Evolutionary conservation across 1,140 invertebrate genomes (phyloP).

Genomic region (Leptinotarsa undecemlineata): DNA sequence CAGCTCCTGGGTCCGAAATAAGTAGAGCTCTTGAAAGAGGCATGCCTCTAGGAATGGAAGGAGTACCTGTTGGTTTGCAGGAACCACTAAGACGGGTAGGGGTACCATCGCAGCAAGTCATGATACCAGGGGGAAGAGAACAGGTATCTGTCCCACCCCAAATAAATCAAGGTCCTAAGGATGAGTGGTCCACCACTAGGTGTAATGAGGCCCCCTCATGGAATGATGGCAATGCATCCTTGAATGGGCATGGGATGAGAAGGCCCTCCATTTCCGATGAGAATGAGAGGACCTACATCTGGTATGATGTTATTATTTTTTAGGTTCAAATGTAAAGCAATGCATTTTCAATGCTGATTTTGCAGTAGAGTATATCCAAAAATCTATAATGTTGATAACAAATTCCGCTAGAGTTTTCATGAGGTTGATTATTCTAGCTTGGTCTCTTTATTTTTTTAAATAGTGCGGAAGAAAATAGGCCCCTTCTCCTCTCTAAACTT

Average conservation of each 20-base stretch:
- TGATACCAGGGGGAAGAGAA: conserved; percentile 76
- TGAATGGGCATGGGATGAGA: conserved; percentile 73
- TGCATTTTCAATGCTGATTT: no score
- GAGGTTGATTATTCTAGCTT: no score
- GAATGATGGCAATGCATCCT: conserved; percentile 73
- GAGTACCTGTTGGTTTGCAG: conserved; percentile 76
- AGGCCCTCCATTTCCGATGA: conserved; percentile 67
- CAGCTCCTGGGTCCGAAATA: conserved; percentile 79
- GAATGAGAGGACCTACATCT: conserved; percentile 75
- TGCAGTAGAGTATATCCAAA: conserved; percentile 52
- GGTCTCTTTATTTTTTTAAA: no score
- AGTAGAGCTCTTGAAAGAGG: conserved; percentile 88
- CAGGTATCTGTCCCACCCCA: conserved; percentile 78
- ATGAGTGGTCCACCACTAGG: conserved; percentile 79
- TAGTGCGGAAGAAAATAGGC: no score
- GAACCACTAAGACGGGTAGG: conserved; percentile 93
- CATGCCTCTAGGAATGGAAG: conserved; percentile 70
- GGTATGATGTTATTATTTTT: conserved; percentile 65
- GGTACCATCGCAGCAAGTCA: conserved; percentile 88
- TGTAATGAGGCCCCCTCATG: conserved; percentile 71
- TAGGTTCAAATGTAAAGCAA: no score
- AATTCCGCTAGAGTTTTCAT: no score
- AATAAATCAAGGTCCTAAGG: conserved; percentile 71
- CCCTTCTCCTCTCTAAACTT: no score
- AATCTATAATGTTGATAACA: conserved; percentile 41